A percentile compares a stretch with the other conserved stretches of the same genome.
Evolutionary conservation across 1,140 invertebrate genomes (phyloP).

Genomic region (Trichonephila clavata): DNA sequence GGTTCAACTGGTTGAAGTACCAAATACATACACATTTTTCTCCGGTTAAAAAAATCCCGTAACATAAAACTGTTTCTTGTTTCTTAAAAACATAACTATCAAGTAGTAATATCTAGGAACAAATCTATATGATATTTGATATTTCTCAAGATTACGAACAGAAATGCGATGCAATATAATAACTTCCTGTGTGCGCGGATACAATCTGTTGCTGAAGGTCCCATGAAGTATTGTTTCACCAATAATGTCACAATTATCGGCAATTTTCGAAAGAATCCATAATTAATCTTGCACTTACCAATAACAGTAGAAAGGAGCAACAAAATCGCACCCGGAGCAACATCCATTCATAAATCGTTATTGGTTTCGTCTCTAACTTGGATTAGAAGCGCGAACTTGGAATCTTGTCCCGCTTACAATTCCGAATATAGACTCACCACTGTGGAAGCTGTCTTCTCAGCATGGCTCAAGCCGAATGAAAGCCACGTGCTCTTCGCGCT

Average conservation of each 20-base stretch:
- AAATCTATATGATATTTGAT: no score
- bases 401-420: background rate
- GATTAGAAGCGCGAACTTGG: background rate
- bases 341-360: background rate
- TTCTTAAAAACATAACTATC: no score
- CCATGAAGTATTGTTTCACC: background rate
- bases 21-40: no score
- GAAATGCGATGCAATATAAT: no score
- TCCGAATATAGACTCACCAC: background rate
- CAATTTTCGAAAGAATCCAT: background rate
- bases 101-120: no score
- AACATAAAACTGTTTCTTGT: no score
- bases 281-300: background rate
- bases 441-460: background rate
- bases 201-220: background rate
- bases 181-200: background rate
- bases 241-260: background rate
- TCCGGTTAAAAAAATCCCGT: no score
- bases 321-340: conserved; percentile 1
- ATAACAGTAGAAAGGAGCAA: background rate
- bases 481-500: conserved; percentile 34
- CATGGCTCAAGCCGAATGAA: conserved; percentile 32
- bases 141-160: no score
- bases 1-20: no score
- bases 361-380: background rate